A percentile compares a stretch with the other conserved stretches of the same genome.
Evolutionary conservation across 2,888 invertebrate genomes (phyloP).

Genomic region (Leucoma salicis): DNA sequence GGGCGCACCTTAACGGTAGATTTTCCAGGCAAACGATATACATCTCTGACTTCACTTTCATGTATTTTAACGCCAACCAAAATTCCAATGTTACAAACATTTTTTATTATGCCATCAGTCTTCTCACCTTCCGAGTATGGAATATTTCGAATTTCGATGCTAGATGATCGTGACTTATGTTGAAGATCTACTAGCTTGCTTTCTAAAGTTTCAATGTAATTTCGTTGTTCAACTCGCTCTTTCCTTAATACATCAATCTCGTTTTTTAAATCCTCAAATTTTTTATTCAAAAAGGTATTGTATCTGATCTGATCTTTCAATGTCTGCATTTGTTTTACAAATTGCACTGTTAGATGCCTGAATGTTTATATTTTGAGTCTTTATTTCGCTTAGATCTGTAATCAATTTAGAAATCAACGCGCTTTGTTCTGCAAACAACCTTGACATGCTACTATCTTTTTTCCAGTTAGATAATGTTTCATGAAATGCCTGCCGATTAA

Average conservation of each 20-base stretch:
- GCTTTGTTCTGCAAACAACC: background rate
- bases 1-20: background rate
- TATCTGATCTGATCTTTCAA: background rate
- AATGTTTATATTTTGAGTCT: background rate
- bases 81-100: background rate
- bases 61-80: background rate
- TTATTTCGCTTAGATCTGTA: conserved; percentile 4
- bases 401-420: background rate
- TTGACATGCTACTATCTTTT: background rate
- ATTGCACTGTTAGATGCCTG: background rate
- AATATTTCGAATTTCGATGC: no score
- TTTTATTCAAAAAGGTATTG: background rate
- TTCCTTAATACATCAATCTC: background rate
- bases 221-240: background rate
- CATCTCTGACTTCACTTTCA: background rate
- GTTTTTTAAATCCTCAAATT: background rate
- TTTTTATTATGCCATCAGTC: background rate
- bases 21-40: background rate
- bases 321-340: background rate
- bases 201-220: no score
- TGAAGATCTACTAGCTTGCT: no score
- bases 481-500: background rate
- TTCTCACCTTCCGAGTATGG: background rate
- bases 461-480: no score
- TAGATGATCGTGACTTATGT: no score